Conservation (phyloP, 1,140 invertebrate species). For the Drosophila jambulina region DNA sequence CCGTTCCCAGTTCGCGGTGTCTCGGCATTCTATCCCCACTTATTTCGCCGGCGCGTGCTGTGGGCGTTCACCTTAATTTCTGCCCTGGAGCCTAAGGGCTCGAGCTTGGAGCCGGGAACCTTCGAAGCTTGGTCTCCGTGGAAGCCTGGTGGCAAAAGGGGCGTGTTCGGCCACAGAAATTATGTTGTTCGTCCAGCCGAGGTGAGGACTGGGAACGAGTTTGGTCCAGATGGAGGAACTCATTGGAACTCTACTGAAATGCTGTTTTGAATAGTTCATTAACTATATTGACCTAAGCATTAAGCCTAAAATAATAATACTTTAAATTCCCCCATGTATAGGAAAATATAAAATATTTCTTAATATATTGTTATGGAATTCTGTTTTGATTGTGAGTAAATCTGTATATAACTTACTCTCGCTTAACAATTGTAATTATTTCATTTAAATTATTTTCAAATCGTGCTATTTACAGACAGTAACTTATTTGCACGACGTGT, state of each 20-base stretch:
- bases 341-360: neutral
- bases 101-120: constrained; percentile 23
- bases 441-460: too few relatives aligned
- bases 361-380: neutral
- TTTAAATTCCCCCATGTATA: neutral
- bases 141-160: constrained; percentile 64
- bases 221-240: constrained; percentile 4
- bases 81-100: constrained; percentile 50
- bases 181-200: constrained; percentile 54
- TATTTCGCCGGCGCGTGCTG: constrained; percentile 61
- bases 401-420: neutral
- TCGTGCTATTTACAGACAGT: too few relatives aligned
- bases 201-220: neutral
- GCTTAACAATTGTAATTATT: neutral
- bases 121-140: constrained; percentile 12
- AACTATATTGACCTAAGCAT: neutral
- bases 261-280: neutral
- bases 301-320: neutral
- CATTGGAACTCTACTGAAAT: neutral
- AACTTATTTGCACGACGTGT: too few relatives aligned
- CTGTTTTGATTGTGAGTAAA: neutral
- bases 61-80: constrained; percentile 75
- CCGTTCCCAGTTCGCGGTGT: neutral
- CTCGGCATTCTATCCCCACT: constrained; percentile 32
- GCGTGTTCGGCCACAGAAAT: constrained; percentile 63